Conservation (phyloP, 2,888 invertebrate genomes). For the Lasioglossum lativentre region DNA sequence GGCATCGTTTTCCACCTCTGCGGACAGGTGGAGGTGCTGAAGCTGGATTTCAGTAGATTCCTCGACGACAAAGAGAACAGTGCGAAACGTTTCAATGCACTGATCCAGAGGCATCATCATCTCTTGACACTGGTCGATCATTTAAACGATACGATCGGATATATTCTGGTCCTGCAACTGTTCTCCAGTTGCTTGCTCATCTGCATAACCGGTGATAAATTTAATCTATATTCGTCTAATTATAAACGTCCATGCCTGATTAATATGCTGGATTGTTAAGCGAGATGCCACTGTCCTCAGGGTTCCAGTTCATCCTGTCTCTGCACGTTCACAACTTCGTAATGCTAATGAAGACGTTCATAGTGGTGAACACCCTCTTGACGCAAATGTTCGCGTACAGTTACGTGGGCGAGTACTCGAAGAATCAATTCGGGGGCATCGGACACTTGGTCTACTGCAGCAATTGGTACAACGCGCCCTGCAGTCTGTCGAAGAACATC, state of each 20-base stretch:
- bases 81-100: neutral
- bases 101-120: constrained; percentile 61
- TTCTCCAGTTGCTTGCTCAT: constrained; percentile 33
- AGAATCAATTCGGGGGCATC: constrained; percentile 20
- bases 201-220: constrained; percentile 19
- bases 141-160: constrained; percentile 60
- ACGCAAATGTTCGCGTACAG: constrained; percentile 34
- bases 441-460: constrained; percentile 15
- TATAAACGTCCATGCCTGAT: no score
- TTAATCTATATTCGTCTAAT: neutral
- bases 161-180: constrained; percentile 17
- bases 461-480: constrained; percentile 31
- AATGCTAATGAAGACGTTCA: constrained; percentile 12
- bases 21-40: constrained; percentile 78
- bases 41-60: constrained; percentile 18
- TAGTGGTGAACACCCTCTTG: neutral
- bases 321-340: neutral
- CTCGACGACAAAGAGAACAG: neutral
- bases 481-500: neutral
- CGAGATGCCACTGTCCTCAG: neutral
- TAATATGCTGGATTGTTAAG: neutral
- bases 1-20: constrained; percentile 78
- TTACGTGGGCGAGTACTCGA: constrained; percentile 45
- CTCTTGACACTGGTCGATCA: constrained; percentile 57
- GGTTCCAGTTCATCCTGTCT: constrained; percentile 36